These are phyloP conservation scores for Mohoua ochrocephala DNA, from an alignment of 2,113 vertebrate species.

Conservation along the genomic window DNA sequence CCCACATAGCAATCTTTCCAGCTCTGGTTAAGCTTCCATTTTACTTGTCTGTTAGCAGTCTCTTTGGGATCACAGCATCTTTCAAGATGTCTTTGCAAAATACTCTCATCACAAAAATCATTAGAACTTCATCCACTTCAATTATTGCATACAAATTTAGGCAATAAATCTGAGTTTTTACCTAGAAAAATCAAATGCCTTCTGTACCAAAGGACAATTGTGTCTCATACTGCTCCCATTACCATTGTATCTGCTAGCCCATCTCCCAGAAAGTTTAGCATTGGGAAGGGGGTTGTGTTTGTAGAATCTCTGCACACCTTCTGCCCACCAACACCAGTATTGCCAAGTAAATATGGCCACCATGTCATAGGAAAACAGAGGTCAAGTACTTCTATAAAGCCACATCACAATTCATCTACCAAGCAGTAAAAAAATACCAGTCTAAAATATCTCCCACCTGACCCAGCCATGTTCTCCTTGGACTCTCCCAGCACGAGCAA, in stretches of 20 bases:
- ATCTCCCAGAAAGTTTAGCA: background rate
- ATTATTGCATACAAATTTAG: background rate
- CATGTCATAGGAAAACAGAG: background rate
- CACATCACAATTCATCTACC: background rate
- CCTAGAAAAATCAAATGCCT: background rate
- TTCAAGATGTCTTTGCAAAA: background rate
- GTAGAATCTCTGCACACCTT: background rate
- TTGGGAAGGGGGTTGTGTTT: background rate
- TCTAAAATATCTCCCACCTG: background rate
- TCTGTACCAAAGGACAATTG: background rate
- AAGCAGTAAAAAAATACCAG: background rate
- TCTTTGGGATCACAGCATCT: background rate
- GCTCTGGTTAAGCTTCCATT: background rate
- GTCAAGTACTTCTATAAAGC: background rate
- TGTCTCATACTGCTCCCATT: rapidly evolving
- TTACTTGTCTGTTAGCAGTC: background rate
- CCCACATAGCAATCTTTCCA: background rate
- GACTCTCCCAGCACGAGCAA: background rate
- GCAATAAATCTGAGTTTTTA: background rate
- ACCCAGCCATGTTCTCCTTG: background rate
- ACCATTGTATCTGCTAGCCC: background rate
- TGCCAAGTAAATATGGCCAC: background rate
- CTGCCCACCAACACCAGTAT: background rate
- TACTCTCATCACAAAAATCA: background rate
- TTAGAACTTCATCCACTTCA: background rate